Base-by-base conservation (phyloP, 2,888 invertebrate species). In the Xanthorhoe designata region DNA sequence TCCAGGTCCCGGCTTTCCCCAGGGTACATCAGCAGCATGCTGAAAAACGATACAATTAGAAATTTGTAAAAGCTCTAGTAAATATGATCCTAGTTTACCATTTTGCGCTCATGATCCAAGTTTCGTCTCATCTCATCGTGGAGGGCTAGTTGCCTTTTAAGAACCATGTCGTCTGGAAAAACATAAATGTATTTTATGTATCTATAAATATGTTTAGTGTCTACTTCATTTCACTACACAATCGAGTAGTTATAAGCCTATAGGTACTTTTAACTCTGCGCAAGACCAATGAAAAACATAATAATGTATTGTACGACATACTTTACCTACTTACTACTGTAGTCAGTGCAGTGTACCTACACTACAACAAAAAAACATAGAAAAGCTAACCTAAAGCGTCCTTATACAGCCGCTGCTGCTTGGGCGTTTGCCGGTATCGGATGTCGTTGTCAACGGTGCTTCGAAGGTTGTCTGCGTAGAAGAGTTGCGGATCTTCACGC, bases 1-100 rank as follows among this genome's bases (percentile, higher is more conserved):
- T 61, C 96, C 97, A 54, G 96, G 96, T 71, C 96, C 96, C 18
- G 94, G 95, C 77, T 92, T 95, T 65, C 96, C 96, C 96, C 96
- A 96, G 29, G 96, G 95, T 55, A 90, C 90, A 38, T 87, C 89
- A 82, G 90, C 83, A 1, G 85, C 82, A 73, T 91, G 86, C 91
- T 94, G 81, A 75, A 89, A 70, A 59, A 61, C 38, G 64, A 75
- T 64, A 49, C 10, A 58, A 29, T 61, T 66, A 68, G 51, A 32
- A 54, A 55, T 19, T 1, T 38, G 7, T 10, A 42, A 52, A 19
- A 13, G 15, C 5, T 50, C 15, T 9, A 5, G 69, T 5, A 17
- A 29, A 35, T n/a, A 49, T 29, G n/a, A 61, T 38, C 50, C 4
- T 32, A 53, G 56, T 71, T 93, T 94, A 95, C 95, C 94, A 95